phyloP scores from a whole-genome alignment of 92 coral and sea anemone species.

The Zoanthus solanderi region DNA sequence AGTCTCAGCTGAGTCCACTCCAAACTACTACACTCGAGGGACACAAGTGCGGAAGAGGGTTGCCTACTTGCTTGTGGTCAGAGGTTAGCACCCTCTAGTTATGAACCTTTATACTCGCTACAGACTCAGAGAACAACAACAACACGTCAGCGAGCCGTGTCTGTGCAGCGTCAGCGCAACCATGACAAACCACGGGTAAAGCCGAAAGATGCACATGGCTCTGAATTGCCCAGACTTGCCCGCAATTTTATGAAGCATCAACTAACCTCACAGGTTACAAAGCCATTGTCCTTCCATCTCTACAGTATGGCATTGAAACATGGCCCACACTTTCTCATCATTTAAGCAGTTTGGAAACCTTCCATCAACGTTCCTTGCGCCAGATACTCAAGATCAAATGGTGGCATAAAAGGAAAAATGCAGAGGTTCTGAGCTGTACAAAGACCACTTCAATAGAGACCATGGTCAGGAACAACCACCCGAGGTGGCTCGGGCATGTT shows the following conservation, averaged over 20 bases:
- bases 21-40: not conserved
- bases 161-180: not conserved
- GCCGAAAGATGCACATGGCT: not conserved
- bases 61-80: not conserved
- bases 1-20: not conserved
- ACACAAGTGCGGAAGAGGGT: not conserved
- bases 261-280: no score
- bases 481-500: no score
- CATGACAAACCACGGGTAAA: constrained; percentile 11
- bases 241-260: not conserved
- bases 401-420: no score
- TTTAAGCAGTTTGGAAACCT: no score
- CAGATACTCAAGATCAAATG: no score
- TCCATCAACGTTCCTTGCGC: no score
- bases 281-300: no score
- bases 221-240: not conserved
- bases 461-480: no score
- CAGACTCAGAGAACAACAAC: not conserved
- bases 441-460: no score
- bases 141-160: not conserved
- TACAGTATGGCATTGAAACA: no score
- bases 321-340: no score
- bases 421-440: no score
- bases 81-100: not conserved
- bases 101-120: not conserved